Evolutionary conservation across 2,113 vertebrate genomes (phyloP).

Genomic region (Halcyon malimbica): DNA sequence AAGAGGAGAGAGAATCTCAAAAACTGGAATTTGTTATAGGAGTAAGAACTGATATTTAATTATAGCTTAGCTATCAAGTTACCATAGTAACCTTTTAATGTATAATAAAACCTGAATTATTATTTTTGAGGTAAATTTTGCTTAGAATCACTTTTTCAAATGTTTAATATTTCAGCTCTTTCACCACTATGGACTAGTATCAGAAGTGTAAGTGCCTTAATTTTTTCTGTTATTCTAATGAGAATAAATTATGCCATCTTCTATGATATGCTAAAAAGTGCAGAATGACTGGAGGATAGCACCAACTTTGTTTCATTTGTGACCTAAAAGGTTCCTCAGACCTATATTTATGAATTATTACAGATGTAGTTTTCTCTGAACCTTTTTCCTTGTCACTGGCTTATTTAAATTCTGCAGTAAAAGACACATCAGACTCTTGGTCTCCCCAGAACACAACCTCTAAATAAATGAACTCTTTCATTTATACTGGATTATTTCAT

Average conservation of each 20-base stretch:
- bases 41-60: not conserved
- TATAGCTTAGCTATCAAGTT: not conserved
- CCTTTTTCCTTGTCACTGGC: not conserved
- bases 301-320: not conserved
- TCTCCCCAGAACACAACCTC: not conserved
- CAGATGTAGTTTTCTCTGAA: not conserved
- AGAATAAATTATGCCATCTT: not conserved
- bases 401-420: not conserved
- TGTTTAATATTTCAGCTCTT: not conserved
- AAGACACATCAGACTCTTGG: rapidly evolving
- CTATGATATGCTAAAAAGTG: not conserved
- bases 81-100: not conserved
- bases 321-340: not conserved
- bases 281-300: not conserved
- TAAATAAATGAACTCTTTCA: not conserved
- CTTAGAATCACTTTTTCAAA: not conserved
- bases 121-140: not conserved
- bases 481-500: not conserved
- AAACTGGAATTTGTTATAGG: not conserved
- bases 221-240: not conserved
- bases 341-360: not conserved
- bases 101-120: not conserved
- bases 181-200: not conserved
- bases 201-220: not conserved
- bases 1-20: not conserved